Evolutionary conservation across 1,140 invertebrate genomes (phyloP).

Genomic region (Pteromalus puparum): DNA sequence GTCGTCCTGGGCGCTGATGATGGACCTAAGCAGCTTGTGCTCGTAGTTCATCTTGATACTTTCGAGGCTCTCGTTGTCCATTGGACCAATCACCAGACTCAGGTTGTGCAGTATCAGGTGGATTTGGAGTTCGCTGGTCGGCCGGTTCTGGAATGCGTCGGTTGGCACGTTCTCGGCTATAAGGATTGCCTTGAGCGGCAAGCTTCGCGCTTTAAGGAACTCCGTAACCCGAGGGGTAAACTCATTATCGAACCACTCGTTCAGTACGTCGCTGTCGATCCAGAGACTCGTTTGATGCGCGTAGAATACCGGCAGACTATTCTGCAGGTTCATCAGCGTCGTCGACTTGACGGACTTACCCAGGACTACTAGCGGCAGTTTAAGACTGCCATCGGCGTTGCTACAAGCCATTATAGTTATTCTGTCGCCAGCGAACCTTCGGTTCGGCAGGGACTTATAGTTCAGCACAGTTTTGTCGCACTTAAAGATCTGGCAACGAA

Average conservation of each 20-base stretch:
- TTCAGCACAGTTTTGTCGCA: slow-evolving; percentile 46
- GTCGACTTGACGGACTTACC: slow-evolving; percentile 48
- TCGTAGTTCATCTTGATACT: slow-evolving; percentile 48
- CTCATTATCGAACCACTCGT: slow-evolving; percentile 48
- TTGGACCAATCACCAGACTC: slow-evolving; percentile 67
- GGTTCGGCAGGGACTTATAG: slow-evolving; percentile 48
- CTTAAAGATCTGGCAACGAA: slow-evolving; percentile 52
- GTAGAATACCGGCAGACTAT: slow-evolving; percentile 48
- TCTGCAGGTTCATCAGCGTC: slow-evolving; percentile 43
- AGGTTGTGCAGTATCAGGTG: slow-evolving; percentile 67
- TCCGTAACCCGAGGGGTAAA: slow-evolving; percentile 56
- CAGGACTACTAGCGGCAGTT: slow-evolving; percentile 48
- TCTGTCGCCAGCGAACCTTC: slow-evolving; percentile 39
- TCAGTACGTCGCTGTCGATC: slow-evolving; percentile 45
- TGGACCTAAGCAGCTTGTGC: slow-evolving; percentile 30
- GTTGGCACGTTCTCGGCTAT: slow-evolving; percentile 37
- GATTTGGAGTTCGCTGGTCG: slow-evolving; percentile 58
- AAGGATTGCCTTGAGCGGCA: slow-evolving; percentile 48
- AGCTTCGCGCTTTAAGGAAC: slow-evolving; percentile 53
- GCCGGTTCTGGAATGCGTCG: slow-evolving; percentile 39
- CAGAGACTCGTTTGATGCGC: slow-evolving; percentile 38
- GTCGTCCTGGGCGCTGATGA: slow-evolving; percentile 36
- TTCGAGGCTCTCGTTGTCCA: slow-evolving; percentile 67
- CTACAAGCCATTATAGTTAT: slow-evolving; percentile 52
- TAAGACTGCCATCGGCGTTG: slow-evolving; percentile 52